phyloP scores from a whole-genome alignment of 2,797 vertebrate species.

The Lutjanus campechanus region DNA sequence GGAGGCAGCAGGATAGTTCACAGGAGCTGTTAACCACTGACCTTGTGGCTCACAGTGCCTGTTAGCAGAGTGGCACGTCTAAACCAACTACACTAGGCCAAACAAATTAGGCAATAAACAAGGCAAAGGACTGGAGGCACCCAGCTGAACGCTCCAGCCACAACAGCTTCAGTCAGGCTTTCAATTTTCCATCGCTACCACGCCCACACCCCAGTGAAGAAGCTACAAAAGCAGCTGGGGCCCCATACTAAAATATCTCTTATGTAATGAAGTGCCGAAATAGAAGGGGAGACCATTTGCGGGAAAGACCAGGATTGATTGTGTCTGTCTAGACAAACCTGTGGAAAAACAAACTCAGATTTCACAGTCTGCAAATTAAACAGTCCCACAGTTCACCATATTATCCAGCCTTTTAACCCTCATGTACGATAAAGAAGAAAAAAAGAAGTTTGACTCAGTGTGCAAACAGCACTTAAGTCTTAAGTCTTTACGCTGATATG shows the following conservation, averaged over 20 bases:
- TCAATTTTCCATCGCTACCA: conserved; percentile 41
- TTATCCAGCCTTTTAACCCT: conserved; percentile 13
- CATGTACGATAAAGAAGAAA: neutral
- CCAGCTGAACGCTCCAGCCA: conserved; percentile 43
- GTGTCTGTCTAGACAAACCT: conserved; percentile 41
- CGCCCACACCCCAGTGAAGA: conserved; percentile 24
- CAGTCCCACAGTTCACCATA: conserved; percentile 19
- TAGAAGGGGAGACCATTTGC: conserved; percentile 43
- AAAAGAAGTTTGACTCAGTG: conserved; percentile 12
- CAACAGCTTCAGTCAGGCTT: conserved; percentile 37
- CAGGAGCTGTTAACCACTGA: conserved; percentile 70
- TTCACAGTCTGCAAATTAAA: conserved; percentile 35
- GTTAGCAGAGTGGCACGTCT: conserved; percentile 61
- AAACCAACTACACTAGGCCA: conserved; percentile 49
- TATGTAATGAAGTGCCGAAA: conserved; percentile 52
- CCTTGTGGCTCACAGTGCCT: conserved; percentile 57
- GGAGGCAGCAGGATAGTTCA: conserved; percentile 62
- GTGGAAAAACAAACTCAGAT: conserved; percentile 39
- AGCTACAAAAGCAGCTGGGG: conserved; percentile 43
- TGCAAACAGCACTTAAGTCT: conserved; percentile 5
- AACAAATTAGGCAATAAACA: conserved; percentile 72
- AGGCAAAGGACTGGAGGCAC: conserved; percentile 40
- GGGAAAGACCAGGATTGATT: conserved; percentile 39
- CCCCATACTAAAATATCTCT: conserved; percentile 49
- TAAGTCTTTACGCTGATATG: conserved; percentile 2